Conservation (phyloP, 2,113 vertebrate genomes). For the Acanthochromis polyacanthus region DNA sequence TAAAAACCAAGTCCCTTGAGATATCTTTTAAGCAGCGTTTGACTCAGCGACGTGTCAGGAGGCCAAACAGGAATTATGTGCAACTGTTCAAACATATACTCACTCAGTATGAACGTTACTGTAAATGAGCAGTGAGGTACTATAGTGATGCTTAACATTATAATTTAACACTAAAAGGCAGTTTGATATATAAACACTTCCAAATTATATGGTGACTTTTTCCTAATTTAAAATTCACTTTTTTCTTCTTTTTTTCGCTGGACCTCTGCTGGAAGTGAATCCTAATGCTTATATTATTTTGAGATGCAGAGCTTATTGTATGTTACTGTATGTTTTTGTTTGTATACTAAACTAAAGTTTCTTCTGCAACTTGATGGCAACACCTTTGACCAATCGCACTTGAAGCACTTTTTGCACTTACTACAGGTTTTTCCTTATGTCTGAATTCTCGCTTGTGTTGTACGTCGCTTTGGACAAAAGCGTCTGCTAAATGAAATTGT, state of each 20-base stretch:
- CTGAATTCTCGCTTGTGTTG: no score
- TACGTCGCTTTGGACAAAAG: no score
- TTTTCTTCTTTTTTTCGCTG: neutral
- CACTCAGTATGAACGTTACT: neutral
- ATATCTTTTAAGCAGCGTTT: conserved; percentile 7
- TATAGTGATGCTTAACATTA: neutral
- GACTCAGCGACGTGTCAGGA: conserved; percentile 41
- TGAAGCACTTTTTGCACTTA: no score
- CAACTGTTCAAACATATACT: no score
- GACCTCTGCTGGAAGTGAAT: neutral
- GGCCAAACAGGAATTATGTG: neutral
- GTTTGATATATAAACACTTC: neutral
- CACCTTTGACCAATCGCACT: no score
- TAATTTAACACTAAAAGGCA: neutral
- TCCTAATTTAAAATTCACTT: neutral
- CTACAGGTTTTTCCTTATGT: no score
- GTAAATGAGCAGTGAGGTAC: neutral
- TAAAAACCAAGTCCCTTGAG: conserved; percentile 28
- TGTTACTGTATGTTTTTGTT: neutral
- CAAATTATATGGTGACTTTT: neutral
- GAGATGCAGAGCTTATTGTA: neutral
- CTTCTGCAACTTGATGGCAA: no score
- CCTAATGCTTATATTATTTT: neutral
- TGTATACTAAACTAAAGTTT: no score
- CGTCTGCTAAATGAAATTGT: no score